These are phyloP conservation scores for Gephyroberyx darwinii DNA, from an alignment of 2,797 vertebrate species.

Conservation along the genomic window DNA sequence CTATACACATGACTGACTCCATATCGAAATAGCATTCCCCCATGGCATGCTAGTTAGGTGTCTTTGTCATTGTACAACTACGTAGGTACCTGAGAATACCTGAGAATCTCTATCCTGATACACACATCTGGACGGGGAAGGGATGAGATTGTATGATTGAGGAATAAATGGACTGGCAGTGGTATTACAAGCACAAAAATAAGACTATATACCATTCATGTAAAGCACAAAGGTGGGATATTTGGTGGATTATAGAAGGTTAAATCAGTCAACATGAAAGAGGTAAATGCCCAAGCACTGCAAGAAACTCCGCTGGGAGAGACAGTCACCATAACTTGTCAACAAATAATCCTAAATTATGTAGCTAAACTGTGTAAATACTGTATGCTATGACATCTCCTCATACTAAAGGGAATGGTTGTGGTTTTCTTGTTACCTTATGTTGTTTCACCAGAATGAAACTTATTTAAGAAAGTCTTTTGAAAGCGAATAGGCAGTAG, in stretches of 20 bases:
- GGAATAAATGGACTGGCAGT: slow-evolving; percentile 34
- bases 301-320: slow-evolving; percentile 52
- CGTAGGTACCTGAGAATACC: slow-evolving; percentile 39
- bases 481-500: slow-evolving; percentile 47
- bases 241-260: slow-evolving; percentile 30
- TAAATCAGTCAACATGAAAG: slow-evolving; percentile 25
- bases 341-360: slow-evolving; percentile 42
- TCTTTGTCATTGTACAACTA: slow-evolving; percentile 54
- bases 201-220: slow-evolving; percentile 17
- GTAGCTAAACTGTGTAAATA: slow-evolving; percentile 73
- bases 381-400: slow-evolving; percentile 53
- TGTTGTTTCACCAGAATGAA: slow-evolving; percentile 50
- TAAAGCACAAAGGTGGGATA: slow-evolving; percentile 50
- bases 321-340: slow-evolving; percentile 36
- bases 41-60: slow-evolving; percentile 59
- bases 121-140: slow-evolving; percentile 28
- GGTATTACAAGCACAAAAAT: slow-evolving; percentile 53
- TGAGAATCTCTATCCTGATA: slow-evolving; percentile 33
- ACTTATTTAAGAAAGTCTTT: slow-evolving; percentile 61
- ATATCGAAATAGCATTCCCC: slow-evolving; percentile 43
- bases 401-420: slow-evolving; percentile 71
- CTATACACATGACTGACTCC: slow-evolving; percentile 45
- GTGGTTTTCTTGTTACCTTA: slow-evolving; percentile 55
- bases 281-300: slow-evolving; percentile 58
- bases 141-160: slow-evolving; percentile 21